These are phyloP conservation scores for Neostethus bicornis DNA, from an alignment of 2,797 vertebrate genomes.

Conservation along the genomic window DNA sequence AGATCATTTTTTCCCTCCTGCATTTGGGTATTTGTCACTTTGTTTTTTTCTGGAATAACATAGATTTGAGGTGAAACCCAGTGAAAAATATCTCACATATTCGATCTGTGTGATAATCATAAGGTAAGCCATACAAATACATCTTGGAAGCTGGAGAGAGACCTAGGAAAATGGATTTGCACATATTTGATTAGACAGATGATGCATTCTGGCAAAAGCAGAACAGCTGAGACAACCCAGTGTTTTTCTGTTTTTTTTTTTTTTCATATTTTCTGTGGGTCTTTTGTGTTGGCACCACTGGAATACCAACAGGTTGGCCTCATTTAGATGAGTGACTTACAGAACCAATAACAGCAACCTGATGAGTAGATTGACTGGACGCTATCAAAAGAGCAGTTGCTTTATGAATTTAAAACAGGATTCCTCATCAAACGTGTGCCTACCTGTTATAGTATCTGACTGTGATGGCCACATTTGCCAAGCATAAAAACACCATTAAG, in stretches of 20 bases:
- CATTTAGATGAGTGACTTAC: constrained; percentile 17
- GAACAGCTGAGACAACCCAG: constrained; percentile 3
- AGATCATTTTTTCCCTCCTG: neutral
- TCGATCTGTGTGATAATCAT: constrained; percentile 5
- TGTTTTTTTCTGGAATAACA: neutral
- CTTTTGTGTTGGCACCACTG: constrained; percentile 7
- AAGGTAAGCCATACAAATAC: constrained; percentile 12
- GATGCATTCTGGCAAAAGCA: constrained; percentile 2
- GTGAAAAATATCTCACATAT: neutral
- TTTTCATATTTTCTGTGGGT: neutral
- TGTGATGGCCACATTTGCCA: constrained; percentile 35
- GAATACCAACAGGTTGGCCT: constrained; percentile 5
- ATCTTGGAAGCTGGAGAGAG: constrained; percentile 11
- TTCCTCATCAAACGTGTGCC: constrained; percentile 11
- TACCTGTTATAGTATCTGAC: constrained; percentile 41
- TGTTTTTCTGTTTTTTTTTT: neutral
- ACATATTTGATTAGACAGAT: constrained; percentile 22
- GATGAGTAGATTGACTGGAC: constrained; percentile 16
- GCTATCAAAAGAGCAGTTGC: constrained; percentile 24
- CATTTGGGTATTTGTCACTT: neutral
- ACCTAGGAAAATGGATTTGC: constrained; percentile 11
- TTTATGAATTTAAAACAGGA: constrained; percentile 27
- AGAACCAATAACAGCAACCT: constrained; percentile 7
- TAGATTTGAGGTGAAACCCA: constrained; percentile 6
- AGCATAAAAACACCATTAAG: constrained; percentile 36